A percentile compares a stretch with the other conserved stretches of the same genome.
These are phyloP conservation scores for Meteorus cinctellus DNA, from an alignment of 2,888 invertebrate genomes.

Conservation along the genomic window DNA sequence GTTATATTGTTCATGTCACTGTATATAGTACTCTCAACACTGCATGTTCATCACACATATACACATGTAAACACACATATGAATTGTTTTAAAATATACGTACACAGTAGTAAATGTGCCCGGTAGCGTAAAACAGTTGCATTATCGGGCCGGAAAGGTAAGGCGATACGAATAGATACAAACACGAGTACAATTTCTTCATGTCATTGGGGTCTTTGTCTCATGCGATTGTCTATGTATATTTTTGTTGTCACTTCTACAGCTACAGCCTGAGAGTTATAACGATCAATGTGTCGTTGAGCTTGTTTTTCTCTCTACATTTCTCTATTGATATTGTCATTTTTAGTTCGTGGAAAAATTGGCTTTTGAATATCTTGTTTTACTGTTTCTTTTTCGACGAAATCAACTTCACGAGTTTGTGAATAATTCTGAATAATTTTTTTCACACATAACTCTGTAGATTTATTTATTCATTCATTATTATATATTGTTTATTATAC, in stretches of 20 bases:
- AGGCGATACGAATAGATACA: constrained; percentile 5
- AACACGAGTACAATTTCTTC: not conserved
- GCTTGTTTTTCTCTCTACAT: not conserved
- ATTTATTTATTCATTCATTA: too few species aligned
- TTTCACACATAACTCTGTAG: too few species aligned
- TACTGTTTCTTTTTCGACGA: too few species aligned
- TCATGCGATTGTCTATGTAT: not conserved
- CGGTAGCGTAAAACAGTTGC: constrained; percentile 9
- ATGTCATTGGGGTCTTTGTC: not conserved
- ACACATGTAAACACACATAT: not conserved
- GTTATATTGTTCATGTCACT: constrained; percentile 5
- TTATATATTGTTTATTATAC: too few species aligned
- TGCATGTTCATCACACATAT: not conserved
- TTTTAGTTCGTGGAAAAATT: not conserved
- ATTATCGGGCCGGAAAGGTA: constrained; percentile 30
- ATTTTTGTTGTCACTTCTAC: constrained; percentile 21
- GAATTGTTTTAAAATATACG: not conserved
- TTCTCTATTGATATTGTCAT: not conserved
- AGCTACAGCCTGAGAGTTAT: constrained; percentile 3
- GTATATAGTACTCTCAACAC: not conserved
- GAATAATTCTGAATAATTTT: too few species aligned
- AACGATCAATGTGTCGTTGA: constrained; percentile 10
- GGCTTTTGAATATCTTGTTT: not conserved
- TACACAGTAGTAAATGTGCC: not conserved
- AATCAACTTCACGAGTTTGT: too few species aligned